Evolutionary conservation across 1,140 invertebrate species (phyloP), one percentile per base, ranked within the genome.

Genomic region (Drosophila teissieri): DNA sequence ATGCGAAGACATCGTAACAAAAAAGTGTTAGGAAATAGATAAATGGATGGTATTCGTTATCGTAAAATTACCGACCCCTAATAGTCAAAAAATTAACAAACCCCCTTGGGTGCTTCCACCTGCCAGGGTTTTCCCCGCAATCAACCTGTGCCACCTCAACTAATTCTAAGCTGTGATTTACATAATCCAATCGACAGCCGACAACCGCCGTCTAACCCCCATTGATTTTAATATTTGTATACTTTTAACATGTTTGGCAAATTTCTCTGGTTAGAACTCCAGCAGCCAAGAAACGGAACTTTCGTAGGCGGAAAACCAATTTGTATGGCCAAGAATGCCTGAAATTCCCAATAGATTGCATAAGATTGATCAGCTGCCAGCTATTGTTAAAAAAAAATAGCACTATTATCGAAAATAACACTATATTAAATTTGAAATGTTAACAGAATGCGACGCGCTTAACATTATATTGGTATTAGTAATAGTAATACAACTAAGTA

Each of bases 171-270:
- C 27, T 27, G 31, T 34, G 12, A 85, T 84, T 84, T 85, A 73
- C 81, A 84, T 84, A 84, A 85, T 85, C 62, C 60, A 65, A 73
- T 64, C 49, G 60, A 76, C 57, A 58, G 73, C 61, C 57, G 60
- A 76, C 57, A 58, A 61, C 57, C 61, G 61, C 55, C 62, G 15
- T 54, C 44, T 24, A 4, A 27, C 39, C 31, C 42, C 4, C 58
- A 15, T 49, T 63, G 34, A 52, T 70, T 36, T 44, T 60, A 37
- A 49, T 73, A 45, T 62, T 80, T 80, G 58, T 54, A 64, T 62
- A 61, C 69, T 78, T 78, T 78, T 60, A 82, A 69, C 75, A 75
- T 69, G 63, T 75, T 84, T 75, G 17, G 6, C 68, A 62, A 78
- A 63, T 64, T 56, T 54, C 44, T 44, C 45, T 46, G 24, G 63